Evolutionary conservation across 2,113 vertebrate genomes (phyloP), one percentile per base, ranked within the genome.

Genomic region (Chaetura pelagica): DNA sequence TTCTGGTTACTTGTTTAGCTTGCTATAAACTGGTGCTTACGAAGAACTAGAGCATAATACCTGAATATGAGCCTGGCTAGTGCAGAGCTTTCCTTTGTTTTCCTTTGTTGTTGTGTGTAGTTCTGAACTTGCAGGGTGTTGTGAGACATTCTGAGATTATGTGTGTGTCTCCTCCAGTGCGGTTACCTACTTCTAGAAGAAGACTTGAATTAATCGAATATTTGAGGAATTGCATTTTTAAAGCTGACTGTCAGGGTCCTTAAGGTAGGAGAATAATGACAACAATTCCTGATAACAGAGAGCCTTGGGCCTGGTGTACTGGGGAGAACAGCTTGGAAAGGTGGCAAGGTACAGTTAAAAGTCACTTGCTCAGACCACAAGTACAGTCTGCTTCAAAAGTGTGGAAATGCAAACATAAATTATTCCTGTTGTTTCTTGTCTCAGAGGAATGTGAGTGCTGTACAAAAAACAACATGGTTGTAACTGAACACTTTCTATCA

Each of bases 321-420:
- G 24, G 22, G 29, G 26, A 61, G 22, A 85, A 78, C 13, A 73
- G 30, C 34, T 69, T 57, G 15, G 46, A 83, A 92, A 85, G 15
- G 54, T 79, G 54, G 54, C 0, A 1, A 75, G 81, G n/a, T 64
- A 64, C 22, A 19, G 29, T 34, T 87, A 91, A 84, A 87, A 91
- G 91, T 87, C 84, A 68, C 57, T 49, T 81, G 44, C 34, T 91
- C 54, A 87, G 55, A 68, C 49, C 63, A 29, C 48, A 59, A 72
- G 32, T 59, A 59, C 63, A 84, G 87, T 87, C 57, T 94, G 44
- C 64, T 68, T 84, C 62, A 91, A 64, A 94, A 26, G 19, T 81
- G 57, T 94, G 69, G 63, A 93, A 87, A 83, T 57, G 35, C 64
- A 87, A 72, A 64, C 86, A 95, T 89, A 91, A 95, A 95, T 95